These are phyloP conservation scores for Tetraneura akinire DNA, from an alignment of 1,140 invertebrate species.

Conservation along the genomic window DNA sequence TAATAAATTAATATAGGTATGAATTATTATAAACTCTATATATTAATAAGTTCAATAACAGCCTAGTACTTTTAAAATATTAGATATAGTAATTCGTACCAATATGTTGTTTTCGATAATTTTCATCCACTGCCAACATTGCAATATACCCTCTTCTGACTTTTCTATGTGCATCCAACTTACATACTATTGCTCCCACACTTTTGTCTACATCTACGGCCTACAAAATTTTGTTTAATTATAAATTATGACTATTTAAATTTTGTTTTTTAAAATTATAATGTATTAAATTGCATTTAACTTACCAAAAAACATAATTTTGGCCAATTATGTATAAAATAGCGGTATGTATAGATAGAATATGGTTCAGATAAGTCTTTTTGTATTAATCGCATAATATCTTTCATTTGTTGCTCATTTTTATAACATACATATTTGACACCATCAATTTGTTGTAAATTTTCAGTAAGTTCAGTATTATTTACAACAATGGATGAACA, in stretches of 20 bases:
- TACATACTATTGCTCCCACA: slow-evolving; percentile 97
- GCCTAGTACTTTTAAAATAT: no score
- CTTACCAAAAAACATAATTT: slow-evolving; percentile 95
- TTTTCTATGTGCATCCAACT: slow-evolving; percentile 93
- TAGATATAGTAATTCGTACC: slow-evolving; percentile 68
- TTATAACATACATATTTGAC: slow-evolving; percentile 78
- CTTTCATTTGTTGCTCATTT: slow-evolving; percentile 88
- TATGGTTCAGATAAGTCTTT: slow-evolving; percentile 99
- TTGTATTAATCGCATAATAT: slow-evolving; percentile 98
- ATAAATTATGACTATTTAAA: slow-evolving; percentile 48
- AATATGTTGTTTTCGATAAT: slow-evolving; percentile 92
- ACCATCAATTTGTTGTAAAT: slow-evolving; percentile 35
- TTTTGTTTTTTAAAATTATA: slow-evolving; percentile 31
- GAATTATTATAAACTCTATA: no score
- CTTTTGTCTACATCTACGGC: slow-evolving; percentile 83
- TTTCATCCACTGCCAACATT: slow-evolving; percentile 97
- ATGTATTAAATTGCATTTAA: slow-evolving; percentile 54
- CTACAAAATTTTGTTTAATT: slow-evolving; percentile 57
- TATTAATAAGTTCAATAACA: no score
- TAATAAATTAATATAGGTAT: no score
- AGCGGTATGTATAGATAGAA: slow-evolving; percentile 99
- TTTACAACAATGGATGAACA: slow-evolving; percentile 35
- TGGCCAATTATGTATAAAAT: slow-evolving; percentile 99
- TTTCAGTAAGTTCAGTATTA: background rate
- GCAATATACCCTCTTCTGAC: slow-evolving; percentile 96